Evolutionary conservation across 2,797 vertebrate species (phyloP), one percentile per base, ranked within the genome.

Genomic region (Hyperoplus immaculatus): DNA sequence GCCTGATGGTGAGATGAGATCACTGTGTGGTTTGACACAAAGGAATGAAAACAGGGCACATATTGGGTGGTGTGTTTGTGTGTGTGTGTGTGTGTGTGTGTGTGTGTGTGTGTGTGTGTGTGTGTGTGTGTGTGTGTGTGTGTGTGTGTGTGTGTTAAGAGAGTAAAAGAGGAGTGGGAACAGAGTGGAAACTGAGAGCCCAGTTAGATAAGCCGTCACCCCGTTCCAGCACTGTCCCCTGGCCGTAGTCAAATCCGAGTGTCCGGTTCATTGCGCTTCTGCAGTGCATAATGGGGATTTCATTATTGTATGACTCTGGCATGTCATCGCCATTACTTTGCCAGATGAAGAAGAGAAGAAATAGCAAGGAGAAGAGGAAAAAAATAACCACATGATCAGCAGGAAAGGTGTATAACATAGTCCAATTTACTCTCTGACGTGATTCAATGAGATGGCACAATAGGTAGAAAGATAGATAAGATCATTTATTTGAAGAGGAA

Each of bases 1-100:
- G 79, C 68, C 81, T 80, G 89, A 89, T 90, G 85, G 80, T 89
- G 89, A 87, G 92, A 94, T 94, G 91, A 93, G 90, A 93, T 94
- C 92, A 95, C 88, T 56, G 72, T 29, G 29, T 56, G 75, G 79
- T 81, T 89, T 85, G 78, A 93, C 89, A 91, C 89, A 92, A 93
- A 94, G 82, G 87, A 94, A 92, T 92, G 85, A 94, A 93, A 92
- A 93, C 91, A 91, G 72, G 78, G 72, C 69, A 84, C 57, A 87
- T 70, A 82, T 47, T 72, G 65, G 42, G 57, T 6, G 3, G 69
- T 55, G 67, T 47, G 81, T 65, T 63, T 66, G 69, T 56, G 42
- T 77, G 54, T 46, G 47, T 63, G 60, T 53, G 55, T 29, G 29
- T 29, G 29, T 29, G 29, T 29, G 29, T 29, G 29, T 29, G 29